A percentile compares a stretch with the other conserved stretches of the same genome.
Conservation (phyloP, 2,888 invertebrate genomes). For the Zelleria hepariella region DNA sequence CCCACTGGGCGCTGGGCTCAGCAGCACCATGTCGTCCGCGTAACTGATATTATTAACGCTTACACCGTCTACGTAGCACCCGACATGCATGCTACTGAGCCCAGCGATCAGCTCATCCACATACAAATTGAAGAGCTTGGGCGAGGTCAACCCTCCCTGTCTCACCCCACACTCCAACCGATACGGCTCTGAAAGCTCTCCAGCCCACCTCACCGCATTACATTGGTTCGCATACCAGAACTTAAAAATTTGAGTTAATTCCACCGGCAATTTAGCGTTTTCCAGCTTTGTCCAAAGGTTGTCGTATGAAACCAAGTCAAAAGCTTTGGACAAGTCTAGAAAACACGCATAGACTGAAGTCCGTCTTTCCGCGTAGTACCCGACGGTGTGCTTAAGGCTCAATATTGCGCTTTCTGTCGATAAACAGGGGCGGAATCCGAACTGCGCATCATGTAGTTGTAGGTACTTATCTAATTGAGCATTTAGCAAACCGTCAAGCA, state of each 20-base stretch:
- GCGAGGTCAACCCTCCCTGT: conserved; percentile 10
- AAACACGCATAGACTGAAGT: conserved; percentile 1
- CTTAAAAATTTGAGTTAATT: conserved; percentile 8
- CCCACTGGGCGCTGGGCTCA: no score
- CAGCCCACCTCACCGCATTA: conserved; percentile 15
- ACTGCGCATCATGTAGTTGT: background rate
- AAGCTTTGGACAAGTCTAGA: conserved; percentile 2
- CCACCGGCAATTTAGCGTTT: conserved; percentile 2
- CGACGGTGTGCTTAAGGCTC: background rate
- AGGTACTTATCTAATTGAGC: no score
- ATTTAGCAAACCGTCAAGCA: no score
- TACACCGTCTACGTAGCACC: conserved; percentile 1
- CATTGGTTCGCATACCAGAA: conserved; percentile 17
- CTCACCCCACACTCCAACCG: conserved; percentile 10
- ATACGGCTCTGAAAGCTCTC: background rate
- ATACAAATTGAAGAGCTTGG: conserved; percentile 6
- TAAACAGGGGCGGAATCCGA: background rate
- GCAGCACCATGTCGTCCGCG: conserved; percentile 8
- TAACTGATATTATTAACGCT: conserved; percentile 9
- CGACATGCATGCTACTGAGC: conserved; percentile 5
- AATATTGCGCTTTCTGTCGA: background rate
- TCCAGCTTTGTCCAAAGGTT: conserved; percentile 12
- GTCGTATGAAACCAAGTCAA: background rate
- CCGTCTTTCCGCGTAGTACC: background rate
- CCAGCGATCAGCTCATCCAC: conserved; percentile 5